Evolutionary conservation across 2,888 invertebrate species (phyloP).

Genomic region (Smittia aterrima): DNA sequence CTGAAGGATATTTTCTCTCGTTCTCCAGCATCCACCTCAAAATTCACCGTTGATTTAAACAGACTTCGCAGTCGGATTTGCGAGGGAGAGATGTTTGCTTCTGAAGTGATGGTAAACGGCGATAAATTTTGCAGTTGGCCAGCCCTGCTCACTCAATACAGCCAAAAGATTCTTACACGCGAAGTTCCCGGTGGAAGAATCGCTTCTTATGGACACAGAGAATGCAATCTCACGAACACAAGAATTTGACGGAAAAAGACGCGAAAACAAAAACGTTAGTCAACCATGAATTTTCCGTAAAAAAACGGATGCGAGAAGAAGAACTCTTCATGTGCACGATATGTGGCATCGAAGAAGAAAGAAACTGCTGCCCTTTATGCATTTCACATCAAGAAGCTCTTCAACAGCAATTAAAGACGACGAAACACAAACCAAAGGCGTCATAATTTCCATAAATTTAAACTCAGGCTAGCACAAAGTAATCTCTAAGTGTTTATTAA

Average conservation of each 20-base stretch:
- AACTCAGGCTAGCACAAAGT: not conserved
- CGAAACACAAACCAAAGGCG: not conserved
- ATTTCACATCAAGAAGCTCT: not conserved
- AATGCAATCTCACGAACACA: not conserved
- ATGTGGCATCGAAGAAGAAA: not conserved
- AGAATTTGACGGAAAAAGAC: constrained; percentile 16
- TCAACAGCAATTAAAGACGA: not conserved
- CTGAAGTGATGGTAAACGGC: not conserved
- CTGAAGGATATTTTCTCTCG: not conserved
- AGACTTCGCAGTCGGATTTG: not conserved
- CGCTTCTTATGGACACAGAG: not conserved
- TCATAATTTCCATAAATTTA: not conserved
- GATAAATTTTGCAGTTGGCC: not conserved
- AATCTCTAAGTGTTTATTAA: not conserved
- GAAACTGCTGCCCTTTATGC: constrained; percentile 12
- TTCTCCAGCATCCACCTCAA: not conserved
- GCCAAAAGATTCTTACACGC: not conserved
- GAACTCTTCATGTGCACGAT: constrained; percentile 9
- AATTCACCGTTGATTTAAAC: not conserved
- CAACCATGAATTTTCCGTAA: constrained; percentile 34
- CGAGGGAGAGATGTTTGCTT: not conserved
- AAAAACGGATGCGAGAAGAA: constrained; percentile 28
- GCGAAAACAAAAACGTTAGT: constrained; percentile 27
- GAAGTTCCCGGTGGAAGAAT: not conserved
- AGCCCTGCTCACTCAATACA: not conserved